Conservation (phyloP, 2,888 invertebrate genomes). For the Hanleya hanleyi region DNA sequence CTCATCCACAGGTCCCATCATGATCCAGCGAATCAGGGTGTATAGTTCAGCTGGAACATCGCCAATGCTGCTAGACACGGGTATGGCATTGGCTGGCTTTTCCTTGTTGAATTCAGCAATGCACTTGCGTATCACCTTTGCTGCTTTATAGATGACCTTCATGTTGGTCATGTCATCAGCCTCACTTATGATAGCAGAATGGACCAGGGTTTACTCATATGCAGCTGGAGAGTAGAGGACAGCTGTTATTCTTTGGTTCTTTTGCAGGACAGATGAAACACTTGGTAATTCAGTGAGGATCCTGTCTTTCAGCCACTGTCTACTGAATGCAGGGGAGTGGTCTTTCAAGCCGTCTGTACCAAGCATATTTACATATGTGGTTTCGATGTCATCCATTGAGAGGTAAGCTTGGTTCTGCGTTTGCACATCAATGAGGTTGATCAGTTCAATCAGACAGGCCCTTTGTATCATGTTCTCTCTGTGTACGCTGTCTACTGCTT, state of each 20-base stretch:
- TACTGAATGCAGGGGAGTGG: not conserved
- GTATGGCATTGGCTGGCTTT: not conserved
- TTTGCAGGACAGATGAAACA: no score
- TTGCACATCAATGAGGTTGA: slow-evolving; percentile 19
- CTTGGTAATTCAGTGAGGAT: no score
- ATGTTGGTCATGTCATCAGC: no score
- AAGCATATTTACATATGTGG: slow-evolving; percentile 6
- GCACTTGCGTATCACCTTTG: no score
- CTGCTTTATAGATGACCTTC: no score
- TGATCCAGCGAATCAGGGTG: slow-evolving; percentile 18
- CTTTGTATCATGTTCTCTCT: not conserved
- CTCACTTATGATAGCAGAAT: no score
- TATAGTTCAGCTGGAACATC: slow-evolving; percentile 23
- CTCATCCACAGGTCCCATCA: slow-evolving; percentile 14
- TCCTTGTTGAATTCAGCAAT: not conserved
- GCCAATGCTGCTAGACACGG: slow-evolving; percentile 9
- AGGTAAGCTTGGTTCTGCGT: slow-evolving; percentile 10
- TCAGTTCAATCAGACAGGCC: slow-evolving; percentile 12
- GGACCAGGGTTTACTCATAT: no score
- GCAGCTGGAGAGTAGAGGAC: slow-evolving; percentile 19
- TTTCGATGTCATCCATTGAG: slow-evolving; percentile 17
- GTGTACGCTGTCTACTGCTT: not conserved
- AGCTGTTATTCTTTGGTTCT: slow-evolving; percentile 17
- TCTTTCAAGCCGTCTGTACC: not conserved
- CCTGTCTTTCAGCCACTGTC: no score